Base-by-base conservation (phyloP, 1,140 invertebrate genomes). In the Cherax quadricarinatus region DNA sequence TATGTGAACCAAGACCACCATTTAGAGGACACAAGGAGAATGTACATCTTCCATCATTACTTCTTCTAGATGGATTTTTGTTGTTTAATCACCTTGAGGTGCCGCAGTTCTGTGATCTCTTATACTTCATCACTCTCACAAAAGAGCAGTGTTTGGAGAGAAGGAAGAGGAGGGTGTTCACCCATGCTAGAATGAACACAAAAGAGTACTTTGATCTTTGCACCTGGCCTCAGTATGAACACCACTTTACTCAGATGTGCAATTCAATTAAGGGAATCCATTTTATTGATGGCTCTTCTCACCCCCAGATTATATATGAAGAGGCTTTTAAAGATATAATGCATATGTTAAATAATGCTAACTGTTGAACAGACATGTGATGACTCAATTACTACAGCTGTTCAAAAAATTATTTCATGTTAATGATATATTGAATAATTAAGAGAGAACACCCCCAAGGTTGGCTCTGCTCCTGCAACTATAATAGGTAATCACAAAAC, bases 41-140 rank as follows among this genome's bases (percentile, higher is more conserved):
- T 6, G 48, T 16, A 4, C 18, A 24, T 1, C 57, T 60, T 51
- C 75, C 89, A 21, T 30, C 73, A 51, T 73, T 91, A 14, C 24
- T 91, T 30, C 24, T 91, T 41, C 24, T 91, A 5, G 89, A 91
- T 41, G 89, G 89, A 9, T 81, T 80, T 66, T 82, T 75, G 24
- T 70, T 91, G 66, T 86, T 91, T 24, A 78, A 80, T 24, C 75
- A 86, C 57, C 41, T 73, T 5, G 83, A 80, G 18, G n/a, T 91
- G 16, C 73, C 83, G 10, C 51, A 53, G n/a, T 10, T 86, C 24
- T 91, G 89, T 80, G 49, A 91, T 51, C 75, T 81, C 48, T 24
- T 66, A 12, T 91, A 80, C 57, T 91, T 86, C 49, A 48, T 91
- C 51, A 91, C 89, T 1, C 83, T 91, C 12, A 91, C 89, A 21